These are phyloP conservation scores for Magallana ariakensis DNA, from an alignment of 1,140 invertebrate genomes.

Conservation along the genomic window DNA sequence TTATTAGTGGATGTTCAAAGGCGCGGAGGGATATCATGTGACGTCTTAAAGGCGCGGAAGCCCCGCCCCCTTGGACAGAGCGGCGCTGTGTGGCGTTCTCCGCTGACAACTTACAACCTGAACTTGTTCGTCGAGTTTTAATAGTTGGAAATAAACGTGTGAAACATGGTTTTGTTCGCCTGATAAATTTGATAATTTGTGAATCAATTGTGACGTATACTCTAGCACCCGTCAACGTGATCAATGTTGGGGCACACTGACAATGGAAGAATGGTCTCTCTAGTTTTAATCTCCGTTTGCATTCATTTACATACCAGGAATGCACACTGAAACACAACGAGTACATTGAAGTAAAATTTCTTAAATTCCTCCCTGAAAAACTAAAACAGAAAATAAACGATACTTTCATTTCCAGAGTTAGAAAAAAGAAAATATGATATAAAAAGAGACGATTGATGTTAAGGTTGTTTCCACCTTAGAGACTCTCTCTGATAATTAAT, in stretches of 20 bases:
- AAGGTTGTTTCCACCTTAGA: too few species aligned
- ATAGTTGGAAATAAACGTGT: constrained; percentile 49
- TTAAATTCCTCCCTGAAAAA: neutral
- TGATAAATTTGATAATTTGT: constrained; percentile 32
- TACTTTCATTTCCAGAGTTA: too few species aligned
- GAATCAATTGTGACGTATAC: constrained; percentile 28
- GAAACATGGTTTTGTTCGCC: constrained; percentile 24
- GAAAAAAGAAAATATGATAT: too few species aligned
- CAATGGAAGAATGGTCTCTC: neutral
- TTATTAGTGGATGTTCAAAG: constrained; percentile 60
- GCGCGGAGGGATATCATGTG: constrained; percentile 46
- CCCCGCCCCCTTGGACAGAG: constrained; percentile 54
- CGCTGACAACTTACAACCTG: constrained; percentile 46
- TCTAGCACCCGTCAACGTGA: neutral
- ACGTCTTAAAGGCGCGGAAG: constrained; percentile 40
- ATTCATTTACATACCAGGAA: constrained; percentile 10
- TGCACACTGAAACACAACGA: neutral
- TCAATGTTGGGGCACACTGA: neutral
- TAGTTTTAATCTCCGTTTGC: neutral
- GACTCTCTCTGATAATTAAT: too few species aligned
- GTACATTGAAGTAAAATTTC: neutral
- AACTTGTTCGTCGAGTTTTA: constrained; percentile 35
- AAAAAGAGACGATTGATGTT: too few species aligned
- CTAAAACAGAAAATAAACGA: too few species aligned
- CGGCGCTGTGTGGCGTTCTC: constrained; percentile 48